Evolutionary conservation across 1,140 invertebrate genomes (phyloP), one percentile per base, ranked within the genome.

Genomic region (Lysiphlebus fabarum): DNA sequence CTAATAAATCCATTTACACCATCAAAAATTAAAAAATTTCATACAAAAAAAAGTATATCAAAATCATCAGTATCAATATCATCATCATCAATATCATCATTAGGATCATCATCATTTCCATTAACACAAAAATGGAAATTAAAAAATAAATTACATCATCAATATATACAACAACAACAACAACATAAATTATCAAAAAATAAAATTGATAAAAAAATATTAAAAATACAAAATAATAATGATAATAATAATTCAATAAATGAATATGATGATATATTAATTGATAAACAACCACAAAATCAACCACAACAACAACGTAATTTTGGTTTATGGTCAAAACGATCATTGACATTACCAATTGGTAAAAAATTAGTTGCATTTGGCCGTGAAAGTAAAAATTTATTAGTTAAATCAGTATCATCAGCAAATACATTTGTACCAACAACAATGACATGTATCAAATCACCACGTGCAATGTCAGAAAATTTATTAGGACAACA

Each of bases 401-500:
- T 60, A 1, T 36, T 61, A 10, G 55, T 55, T 2, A 62, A 78
- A 64, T 77, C 75, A 7, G 70, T 76, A 0, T 74, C 72, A 0
- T 70, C 74, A 12, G 71, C 71, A 58, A 76, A 76, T 67, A 74
- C 75, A 65, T 70, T 77, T 59, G 70, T 71, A 8, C 70, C 72
- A 6, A 67, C 66, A n/a, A 73, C 74, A 14, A 78, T 79, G 77
- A 75, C 76, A 7, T 77, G 73, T 63, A 76, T 80, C 51, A 79
- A 79, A 63, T 79, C 77, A 58, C 74, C 78, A 59, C 64, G 72
- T 67, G 68, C 73, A 50, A 77, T 79, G 75, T 78, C 78, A 62
- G 77, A 77, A 67, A 75, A 80, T 70, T 73, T 78, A 58, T 59
- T 80, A 65, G 75, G 70, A 56, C 77, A 76, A 57, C n/a, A 9